Conservation (phyloP, 2,797 vertebrate species). For the Parotocinclus haroldoi region DNA sequence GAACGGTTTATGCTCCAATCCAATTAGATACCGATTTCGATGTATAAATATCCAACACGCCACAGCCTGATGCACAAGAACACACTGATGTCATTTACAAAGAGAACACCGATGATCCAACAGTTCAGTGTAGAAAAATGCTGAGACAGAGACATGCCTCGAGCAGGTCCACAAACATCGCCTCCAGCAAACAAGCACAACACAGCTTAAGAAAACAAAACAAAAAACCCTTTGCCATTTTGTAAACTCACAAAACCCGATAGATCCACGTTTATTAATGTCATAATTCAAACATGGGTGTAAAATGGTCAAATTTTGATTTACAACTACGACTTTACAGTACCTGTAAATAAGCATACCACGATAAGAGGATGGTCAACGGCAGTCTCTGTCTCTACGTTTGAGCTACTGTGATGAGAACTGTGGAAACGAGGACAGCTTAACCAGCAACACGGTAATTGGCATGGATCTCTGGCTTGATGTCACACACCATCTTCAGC, state of each 20-base stretch:
- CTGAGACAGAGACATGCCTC: slow-evolving; percentile 43
- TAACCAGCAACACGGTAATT: slow-evolving; percentile 75
- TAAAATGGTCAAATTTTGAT: no score
- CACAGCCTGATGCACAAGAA: no score
- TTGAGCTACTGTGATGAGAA: slow-evolving; percentile 10
- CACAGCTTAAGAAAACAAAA: background rate
- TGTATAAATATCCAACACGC: no score
- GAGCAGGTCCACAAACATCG: slow-evolving; percentile 8
- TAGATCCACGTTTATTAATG: background rate
- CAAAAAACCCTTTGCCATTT: background rate
- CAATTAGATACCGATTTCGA: no score
- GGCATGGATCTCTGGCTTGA: slow-evolving; percentile 74
- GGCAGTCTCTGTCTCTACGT: slow-evolving; percentile 40
- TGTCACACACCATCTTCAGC: slow-evolving; percentile 72
- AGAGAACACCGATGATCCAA: slow-evolving; percentile 24
- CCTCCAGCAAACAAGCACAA: slow-evolving; percentile 2
- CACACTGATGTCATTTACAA: background rate
- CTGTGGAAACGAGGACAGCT: slow-evolving; percentile 5
- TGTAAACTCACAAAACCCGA: background rate
- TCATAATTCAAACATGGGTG: background rate
- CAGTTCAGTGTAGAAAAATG: slow-evolving; percentile 17
- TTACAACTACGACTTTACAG: slow-evolving; percentile 1
- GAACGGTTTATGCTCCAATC: no score
- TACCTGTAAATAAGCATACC: no score
- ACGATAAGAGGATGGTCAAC: slow-evolving; percentile 9